These are phyloP conservation scores for Crypturellus tataupa DNA, from an alignment of 2,797 vertebrate species.

Conservation along the genomic window DNA sequence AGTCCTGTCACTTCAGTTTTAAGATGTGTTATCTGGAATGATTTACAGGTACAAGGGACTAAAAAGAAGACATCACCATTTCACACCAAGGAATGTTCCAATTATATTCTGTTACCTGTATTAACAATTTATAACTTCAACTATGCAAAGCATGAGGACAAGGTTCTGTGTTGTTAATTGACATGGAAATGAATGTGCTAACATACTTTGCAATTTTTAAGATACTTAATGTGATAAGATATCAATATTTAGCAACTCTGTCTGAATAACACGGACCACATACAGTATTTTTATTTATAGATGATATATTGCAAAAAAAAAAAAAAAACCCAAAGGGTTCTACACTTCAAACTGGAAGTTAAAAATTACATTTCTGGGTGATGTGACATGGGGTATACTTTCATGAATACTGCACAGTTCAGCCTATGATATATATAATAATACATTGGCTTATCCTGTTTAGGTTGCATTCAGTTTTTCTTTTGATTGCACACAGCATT, in stretches of 20 bases:
- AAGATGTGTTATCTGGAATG: constrained; percentile 82
- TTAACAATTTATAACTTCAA: constrained; percentile 76
- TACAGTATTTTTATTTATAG: constrained; percentile 2
- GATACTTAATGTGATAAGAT: constrained; percentile 14
- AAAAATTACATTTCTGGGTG: neutral
- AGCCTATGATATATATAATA: neutral
- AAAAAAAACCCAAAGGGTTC: neutral
- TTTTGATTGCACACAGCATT: neutral
- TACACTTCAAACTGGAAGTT: neutral
- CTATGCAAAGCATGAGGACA: constrained; percentile 52
- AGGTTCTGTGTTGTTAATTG: constrained; percentile 65
- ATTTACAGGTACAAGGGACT: constrained; percentile 82
- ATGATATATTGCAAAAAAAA: neutral
- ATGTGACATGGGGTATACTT: neutral
- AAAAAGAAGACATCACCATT: constrained; percentile 77
- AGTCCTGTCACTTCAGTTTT: constrained; percentile 84
- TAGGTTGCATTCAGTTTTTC: neutral
- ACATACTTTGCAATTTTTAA: constrained; percentile 24
- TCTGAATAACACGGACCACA: neutral
- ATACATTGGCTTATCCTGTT: neutral
- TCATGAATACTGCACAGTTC: neutral
- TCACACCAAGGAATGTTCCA: constrained; percentile 78
- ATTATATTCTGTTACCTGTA: constrained; percentile 77
- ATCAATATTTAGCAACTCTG: neutral
- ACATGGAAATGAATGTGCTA: constrained; percentile 55